Conservation (phyloP, 2,888 invertebrate genomes). For the Adelognathus sp. region DNA sequence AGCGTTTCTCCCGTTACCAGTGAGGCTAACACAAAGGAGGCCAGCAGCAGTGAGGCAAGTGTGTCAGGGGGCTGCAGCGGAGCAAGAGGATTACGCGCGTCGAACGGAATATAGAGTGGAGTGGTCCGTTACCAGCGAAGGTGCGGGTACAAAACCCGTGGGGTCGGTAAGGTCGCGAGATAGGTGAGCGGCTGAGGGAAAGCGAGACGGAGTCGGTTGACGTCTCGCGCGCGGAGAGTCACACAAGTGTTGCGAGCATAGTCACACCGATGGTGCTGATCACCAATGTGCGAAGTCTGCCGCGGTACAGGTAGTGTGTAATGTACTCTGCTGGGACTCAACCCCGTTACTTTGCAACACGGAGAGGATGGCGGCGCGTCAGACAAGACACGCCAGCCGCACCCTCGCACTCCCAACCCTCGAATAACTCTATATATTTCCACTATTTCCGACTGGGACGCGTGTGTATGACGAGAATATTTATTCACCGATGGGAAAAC, state of each 20-base stretch:
- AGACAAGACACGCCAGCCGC: conserved; percentile 4
- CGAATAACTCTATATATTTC: conserved; percentile 44
- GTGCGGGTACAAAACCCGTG: not conserved
- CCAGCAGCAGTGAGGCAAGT: conserved; percentile 12
- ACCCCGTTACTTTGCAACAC: conserved; percentile 4
- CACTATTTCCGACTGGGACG: conserved; percentile 28
- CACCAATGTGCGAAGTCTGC: not conserved
- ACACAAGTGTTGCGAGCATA: conserved; percentile 65
- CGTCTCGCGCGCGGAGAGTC: conserved; percentile 61
- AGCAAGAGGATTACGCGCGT: conserved; percentile 66
- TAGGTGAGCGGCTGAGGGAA: conserved; percentile 29
- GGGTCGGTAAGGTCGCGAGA: not conserved
- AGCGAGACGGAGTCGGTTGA: conserved; percentile 46
- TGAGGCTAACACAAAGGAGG: conserved; percentile 49
- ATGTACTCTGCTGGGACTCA: conserved; percentile 8
- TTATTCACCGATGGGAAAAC: conserved; percentile 17
- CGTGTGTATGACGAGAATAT: conserved; percentile 27
- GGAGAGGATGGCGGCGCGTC: not conserved
- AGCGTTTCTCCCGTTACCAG: conserved; percentile 40
- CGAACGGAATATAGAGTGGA: conserved; percentile 74
- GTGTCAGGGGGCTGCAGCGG: not conserved
- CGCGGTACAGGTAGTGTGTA: not conserved
- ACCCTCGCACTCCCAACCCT: not conserved
- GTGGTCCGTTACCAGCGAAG: conserved; percentile 11
- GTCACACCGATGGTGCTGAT: conserved; percentile 39